phyloP scores from a whole-genome alignment of 1,140 invertebrate genomes.

The Lucilia cuprina region DNA sequence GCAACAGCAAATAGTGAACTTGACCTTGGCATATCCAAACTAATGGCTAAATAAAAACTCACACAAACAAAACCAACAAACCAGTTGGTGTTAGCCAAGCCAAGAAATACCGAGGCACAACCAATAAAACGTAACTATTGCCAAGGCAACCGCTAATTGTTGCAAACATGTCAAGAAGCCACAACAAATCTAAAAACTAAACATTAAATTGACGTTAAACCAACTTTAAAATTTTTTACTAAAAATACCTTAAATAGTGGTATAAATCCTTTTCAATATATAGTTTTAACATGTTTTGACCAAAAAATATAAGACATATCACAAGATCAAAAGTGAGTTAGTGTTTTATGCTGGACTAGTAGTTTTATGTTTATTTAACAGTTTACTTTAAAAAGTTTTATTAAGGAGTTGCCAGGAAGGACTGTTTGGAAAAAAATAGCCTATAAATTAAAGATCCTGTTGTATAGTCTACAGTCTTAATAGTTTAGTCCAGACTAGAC shows the following conservation, averaged over 20 bases:
- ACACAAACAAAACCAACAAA: too few species aligned
- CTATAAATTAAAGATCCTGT: too few species aligned
- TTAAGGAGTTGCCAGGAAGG: slow-evolving; percentile 1
- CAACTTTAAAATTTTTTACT: neutral
- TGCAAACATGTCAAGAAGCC: slow-evolving; percentile 13
- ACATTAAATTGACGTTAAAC: neutral
- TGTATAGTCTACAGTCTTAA: too few species aligned
- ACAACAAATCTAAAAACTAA: neutral
- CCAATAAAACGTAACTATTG: neutral
- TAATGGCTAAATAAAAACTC: neutral
- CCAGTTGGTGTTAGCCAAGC: neutral
- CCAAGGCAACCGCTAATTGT: slow-evolving; percentile 1
- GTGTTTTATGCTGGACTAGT: neutral
- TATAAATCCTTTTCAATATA: neutral
- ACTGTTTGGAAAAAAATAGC: too few species aligned
- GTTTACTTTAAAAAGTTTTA: neutral
- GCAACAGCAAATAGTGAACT: slow-evolving; percentile 14
- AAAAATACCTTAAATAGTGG: neutral
- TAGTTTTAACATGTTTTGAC: neutral
- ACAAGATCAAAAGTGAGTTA: neutral
- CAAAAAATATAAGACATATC: neutral
- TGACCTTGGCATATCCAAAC: neutral
- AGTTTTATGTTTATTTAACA: too few species aligned
- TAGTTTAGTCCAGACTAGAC: too few species aligned
- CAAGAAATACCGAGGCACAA: neutral